A percentile compares a stretch with the other conserved stretches of the same genome.
These are phyloP conservation scores for Epizoanthus ramosus DNA, from an alignment of 92 coral and sea anemone genomes.

Conservation along the genomic window DNA sequence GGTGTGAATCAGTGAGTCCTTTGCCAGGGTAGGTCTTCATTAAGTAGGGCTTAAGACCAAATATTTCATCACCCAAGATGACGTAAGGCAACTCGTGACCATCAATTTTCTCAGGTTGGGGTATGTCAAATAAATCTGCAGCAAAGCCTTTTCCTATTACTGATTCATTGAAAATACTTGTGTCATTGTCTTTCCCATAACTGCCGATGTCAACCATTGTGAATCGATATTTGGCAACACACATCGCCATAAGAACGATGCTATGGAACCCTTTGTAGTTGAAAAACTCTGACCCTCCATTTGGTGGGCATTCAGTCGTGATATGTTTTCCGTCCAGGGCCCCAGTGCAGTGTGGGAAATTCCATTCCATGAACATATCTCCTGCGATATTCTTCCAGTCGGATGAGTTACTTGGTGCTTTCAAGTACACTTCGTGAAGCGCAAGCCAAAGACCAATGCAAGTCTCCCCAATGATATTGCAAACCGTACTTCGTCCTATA, in stretches of 20 bases:
- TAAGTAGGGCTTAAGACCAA: constrained; percentile 30
- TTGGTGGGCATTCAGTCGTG: constrained; percentile 22
- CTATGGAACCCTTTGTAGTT: constrained; percentile 41
- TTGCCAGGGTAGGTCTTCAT: constrained; percentile 44
- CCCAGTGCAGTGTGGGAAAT: constrained; percentile 48
- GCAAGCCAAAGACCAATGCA: constrained; percentile 45
- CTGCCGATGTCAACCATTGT: constrained; percentile 29
- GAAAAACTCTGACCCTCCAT: constrained; percentile 35
- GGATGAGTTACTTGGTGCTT: constrained; percentile 43
- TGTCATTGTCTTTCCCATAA: constrained; percentile 32
- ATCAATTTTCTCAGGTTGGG: constrained; percentile 9
- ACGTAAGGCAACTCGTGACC: constrained; percentile 25
- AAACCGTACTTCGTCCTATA: constrained; percentile 48
- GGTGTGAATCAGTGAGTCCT: constrained; percentile 7
- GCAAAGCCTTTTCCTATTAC: constrained; percentile 11
- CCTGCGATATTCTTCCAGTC: constrained; percentile 51
- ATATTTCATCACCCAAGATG: constrained; percentile 16
- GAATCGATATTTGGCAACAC: constrained; percentile 25
- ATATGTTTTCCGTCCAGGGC: constrained; percentile 44
- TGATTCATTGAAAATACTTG: constrained; percentile 25
- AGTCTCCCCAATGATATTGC: constrained; percentile 25
- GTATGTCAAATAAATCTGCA: background rate
- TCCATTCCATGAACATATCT: constrained; percentile 51
- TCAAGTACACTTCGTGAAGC: constrained; percentile 29
- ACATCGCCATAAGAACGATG: constrained; percentile 41